Base-by-base conservation (phyloP, 2,113 vertebrate species). In the Dipodomys spectabilis region DNA sequence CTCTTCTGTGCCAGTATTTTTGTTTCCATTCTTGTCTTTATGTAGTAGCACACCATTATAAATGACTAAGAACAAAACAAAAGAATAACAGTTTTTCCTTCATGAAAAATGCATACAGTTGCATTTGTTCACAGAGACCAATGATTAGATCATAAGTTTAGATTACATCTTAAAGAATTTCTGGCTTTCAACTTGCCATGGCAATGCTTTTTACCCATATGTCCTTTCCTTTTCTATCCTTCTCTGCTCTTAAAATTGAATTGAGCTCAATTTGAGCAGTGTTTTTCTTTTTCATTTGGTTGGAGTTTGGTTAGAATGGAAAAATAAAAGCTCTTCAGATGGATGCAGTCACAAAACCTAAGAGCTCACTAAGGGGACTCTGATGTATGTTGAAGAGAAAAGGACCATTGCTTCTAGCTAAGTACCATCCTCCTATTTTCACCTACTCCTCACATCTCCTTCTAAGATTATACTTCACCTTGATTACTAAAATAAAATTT, bases 251-350 rank as follows among this genome's bases (percentile, higher is more conserved):
- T 95, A 95, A 97, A 96, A 92, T 5, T 64, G 45, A 81, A 73
- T 82, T 89, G 27, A 92, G 7, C 85, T 80, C 71, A 28, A 81
- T 53, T 90, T 82, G 79, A 91, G 1, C 13, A 62, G 20, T 96
- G 7, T 73, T 97, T 95, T 88, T 93, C 60, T 80, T 96, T 95
- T 95, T 86, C 78, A 27, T 71, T 92, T 94, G 86, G 28, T 25
- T 49, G 18, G 32, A 10, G 11, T 81, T 53, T 94, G 5, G 0
- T 96, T 84, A 32, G 65, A 90, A 77, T 15, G 86, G 9, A 96
- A 85, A 95, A 93, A 80, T 92, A 53, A 94, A 94, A 87, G 20
- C n/a, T 62, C 68, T 92, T 91, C 64, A 94, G 82, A 95, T 67
- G 18, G 8, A 79, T 0, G 18, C 30, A 91, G 25, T 81, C 68